phyloP scores from a whole-genome alignment of 2,113 vertebrate genomes.

The Otis tarda region DNA sequence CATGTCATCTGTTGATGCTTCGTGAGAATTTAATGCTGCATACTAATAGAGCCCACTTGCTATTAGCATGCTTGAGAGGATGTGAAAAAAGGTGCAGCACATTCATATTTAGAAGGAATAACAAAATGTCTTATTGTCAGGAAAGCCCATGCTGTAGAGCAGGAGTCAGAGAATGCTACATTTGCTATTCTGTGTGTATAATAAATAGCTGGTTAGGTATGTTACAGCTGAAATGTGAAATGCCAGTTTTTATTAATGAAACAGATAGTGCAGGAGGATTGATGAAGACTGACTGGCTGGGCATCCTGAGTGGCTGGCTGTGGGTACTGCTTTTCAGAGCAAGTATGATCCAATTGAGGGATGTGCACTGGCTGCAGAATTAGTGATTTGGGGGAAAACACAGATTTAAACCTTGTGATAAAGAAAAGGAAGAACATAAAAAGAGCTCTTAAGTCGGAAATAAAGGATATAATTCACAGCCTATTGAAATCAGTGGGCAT shows the following conservation, averaged over 20 bases:
- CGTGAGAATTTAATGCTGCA: conserved; percentile 70
- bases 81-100: conserved; percentile 66
- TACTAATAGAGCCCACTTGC: conserved; percentile 61
- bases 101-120: conserved; percentile 72
- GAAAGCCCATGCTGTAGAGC: conserved; percentile 7
- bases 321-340: background rate
- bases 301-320: background rate
- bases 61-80: conserved; percentile 66
- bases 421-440: conserved; percentile 17
- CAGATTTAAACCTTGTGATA: background rate
- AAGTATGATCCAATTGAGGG: conserved; percentile 13
- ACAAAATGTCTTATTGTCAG: conserved; percentile 56
- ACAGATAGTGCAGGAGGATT: background rate
- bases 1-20: conserved; percentile 59
- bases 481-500: conserved; percentile 33
- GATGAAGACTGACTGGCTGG: conserved; percentile 37
- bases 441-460: background rate
- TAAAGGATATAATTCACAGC: conserved; percentile 36
- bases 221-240: conserved; percentile 54
- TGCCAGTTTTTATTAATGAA: conserved; percentile 68
- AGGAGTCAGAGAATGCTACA: conserved; percentile 14
- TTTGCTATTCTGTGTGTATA: conserved; percentile 37
- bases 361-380: background rate
- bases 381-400: background rate
- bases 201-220: conserved; percentile 36